Conservation (phyloP, 2,113 vertebrate species). For the Crotophaga sulcirostris region DNA sequence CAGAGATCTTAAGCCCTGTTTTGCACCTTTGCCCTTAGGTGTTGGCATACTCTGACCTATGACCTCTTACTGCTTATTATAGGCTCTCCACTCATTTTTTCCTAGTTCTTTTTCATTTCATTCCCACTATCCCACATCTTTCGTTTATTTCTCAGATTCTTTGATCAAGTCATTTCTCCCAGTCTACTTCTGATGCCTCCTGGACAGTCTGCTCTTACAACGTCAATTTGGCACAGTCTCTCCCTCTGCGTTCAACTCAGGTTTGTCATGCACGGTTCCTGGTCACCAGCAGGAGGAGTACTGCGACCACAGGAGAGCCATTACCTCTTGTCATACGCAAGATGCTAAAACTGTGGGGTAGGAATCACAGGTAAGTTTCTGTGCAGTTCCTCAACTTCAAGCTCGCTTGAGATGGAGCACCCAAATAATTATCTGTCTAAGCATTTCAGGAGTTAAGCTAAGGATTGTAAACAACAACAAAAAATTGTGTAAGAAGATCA, state of each 20-base stretch:
- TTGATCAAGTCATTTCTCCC: background rate
- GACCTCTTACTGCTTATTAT: background rate
- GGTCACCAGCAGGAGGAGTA: background rate
- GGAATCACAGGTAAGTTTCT: background rate
- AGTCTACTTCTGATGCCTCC: background rate
- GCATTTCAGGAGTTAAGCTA: background rate
- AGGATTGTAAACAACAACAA: too few species aligned
- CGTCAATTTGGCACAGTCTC: too few species aligned
- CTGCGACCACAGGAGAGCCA: background rate
- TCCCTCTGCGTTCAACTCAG: fast-evolving
- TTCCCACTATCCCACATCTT: background rate
- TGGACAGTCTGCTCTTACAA: background rate
- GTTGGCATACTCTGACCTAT: background rate
- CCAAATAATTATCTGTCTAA: background rate
- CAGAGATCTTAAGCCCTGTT: background rate
- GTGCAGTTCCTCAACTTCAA: background rate
- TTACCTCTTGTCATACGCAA: fast-evolving
- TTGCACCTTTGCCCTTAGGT: background rate
- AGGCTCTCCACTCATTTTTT: background rate
- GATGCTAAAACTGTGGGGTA: background rate
- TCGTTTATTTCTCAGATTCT: background rate
- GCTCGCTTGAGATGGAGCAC: background rate
- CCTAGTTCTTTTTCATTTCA: background rate
- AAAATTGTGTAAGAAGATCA: too few species aligned
- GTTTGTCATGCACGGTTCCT: background rate